Base-by-base conservation (phyloP, 2,113 vertebrate species). In the Trogon surrucura region DNA sequence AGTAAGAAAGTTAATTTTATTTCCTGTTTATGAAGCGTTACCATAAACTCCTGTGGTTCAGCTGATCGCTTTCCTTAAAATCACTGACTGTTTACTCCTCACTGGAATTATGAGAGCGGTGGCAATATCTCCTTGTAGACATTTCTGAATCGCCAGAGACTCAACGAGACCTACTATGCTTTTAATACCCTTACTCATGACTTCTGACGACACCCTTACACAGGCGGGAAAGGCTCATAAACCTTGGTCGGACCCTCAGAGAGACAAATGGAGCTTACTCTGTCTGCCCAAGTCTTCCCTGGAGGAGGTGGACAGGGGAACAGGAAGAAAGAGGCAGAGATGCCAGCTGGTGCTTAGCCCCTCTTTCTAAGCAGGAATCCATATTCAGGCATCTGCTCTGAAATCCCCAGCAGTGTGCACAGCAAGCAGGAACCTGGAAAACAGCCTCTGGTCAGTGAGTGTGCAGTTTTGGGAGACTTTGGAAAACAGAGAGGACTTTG, bases 21-120 rank as follows among this genome's bases (percentile, higher is more conserved):
- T 81, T 85, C 89, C 72, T 93, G 41, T 92, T 94, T 96, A 79
- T 84, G 84, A 85, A 89, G 77, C 84, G 45, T 86, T 78, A 84
- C 71, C 75, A 78, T 84, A 64, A 92, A 71, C 77, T 50, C 30
- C 64, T 5, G 5, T 30, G 61, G 57, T 80, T 88, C 5, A 13
- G 26, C 62, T 69, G 50, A 88, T 88, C 1, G 0, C 16, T 88
- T 21, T 71, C 47, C 54, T 87, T 72, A 62, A 92, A 83, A 51
- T 80, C 44, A n/a, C 20, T 48, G 48, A 12, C 45, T 34, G 3
- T 26, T 81, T 34, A 74, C n/a, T 84, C 20, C 50, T 75, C 62
- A 48, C 30, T 2, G 2, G 36, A 21, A 69, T 92, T 70, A 66
- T 47, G 70, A 61, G 41, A 81, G 48, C 23, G 0, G 0, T 27